Evolutionary conservation across 2,888 invertebrate genomes (phyloP).

Genomic region (Actias luna): DNA sequence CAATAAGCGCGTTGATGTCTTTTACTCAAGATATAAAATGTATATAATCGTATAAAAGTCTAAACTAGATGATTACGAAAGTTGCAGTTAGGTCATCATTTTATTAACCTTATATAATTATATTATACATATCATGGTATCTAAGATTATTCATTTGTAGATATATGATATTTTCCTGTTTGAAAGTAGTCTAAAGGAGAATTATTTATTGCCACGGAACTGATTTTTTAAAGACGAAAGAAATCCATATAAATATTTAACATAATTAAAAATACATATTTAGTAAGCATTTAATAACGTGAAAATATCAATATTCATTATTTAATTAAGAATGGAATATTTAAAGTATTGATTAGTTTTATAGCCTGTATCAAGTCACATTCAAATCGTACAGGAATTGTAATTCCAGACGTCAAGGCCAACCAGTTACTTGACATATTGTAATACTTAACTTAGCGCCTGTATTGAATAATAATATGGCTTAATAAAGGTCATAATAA

Average conservation of each 20-base stretch:
- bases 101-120: background rate
- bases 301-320: conserved; percentile 3
- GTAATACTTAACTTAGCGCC: conserved; percentile 30
- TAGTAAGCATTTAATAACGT: background rate
- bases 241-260: background rate
- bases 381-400: conserved; percentile 40
- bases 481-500: conserved; percentile 32
- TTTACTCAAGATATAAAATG: conserved; percentile 24
- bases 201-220: background rate
- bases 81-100: background rate
- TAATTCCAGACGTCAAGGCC: conserved; percentile 44
- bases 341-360: conserved; percentile 12
- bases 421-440: conserved; percentile 39
- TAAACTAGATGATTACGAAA: conserved; percentile 13
- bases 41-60: background rate
- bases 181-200: background rate
- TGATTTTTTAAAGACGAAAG: no score
- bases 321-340: background rate
- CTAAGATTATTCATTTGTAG: background rate
- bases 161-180: background rate
- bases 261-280: background rate
- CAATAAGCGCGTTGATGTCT: conserved; percentile 42
- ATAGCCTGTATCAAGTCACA: background rate
- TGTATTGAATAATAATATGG: conserved; percentile 29
- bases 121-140: background rate